Evolutionary conservation across 2,888 invertebrate species (phyloP), one percentile per base, ranked within the genome.

Genomic region (Merodon equestris): DNA sequence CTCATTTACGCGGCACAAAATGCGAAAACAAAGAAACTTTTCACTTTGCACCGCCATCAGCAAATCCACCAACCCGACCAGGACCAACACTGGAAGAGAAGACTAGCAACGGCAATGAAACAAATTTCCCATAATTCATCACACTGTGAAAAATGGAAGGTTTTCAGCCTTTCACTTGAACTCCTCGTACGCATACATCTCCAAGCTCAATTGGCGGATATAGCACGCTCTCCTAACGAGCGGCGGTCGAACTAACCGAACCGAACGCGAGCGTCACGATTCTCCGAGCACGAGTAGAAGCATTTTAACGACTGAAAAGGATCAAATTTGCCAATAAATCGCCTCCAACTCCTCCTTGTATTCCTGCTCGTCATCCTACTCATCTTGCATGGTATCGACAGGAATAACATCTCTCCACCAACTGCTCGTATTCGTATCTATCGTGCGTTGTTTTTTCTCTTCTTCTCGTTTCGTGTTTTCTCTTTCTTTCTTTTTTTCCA

Each of bases 311-410:
- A 79, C 74, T 79, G 68, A 64, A 79, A 79, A 74, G 79, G 79
- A 73, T 79, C 79, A 73, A 74, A 74, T 79, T 79, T 54, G 15
- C 68, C 64, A 64, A 79, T 79, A 79, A 79, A 79, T 79, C 74
- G 68, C 50, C 40, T 44, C 42, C 50, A 64, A 57, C 64, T 68
- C 63, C 54, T 4, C 27, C 3, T 27, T 27, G 27, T 27, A 7
- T 27, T 4, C 27, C 27, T 27, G 27, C 7, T 27, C 27, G 27
- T 27, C 27, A 27, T 27, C 7, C 27, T 2, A 2, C 27, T 27
- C 27, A 27, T 27, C 2, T 27, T 7, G 27, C 61, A 63, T 51
- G 61, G 56, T 57, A 68, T 72, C 57, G 63, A 57, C 61, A 67
- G 61, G 48, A 27, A 7, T 27, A 27, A 27, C 27, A 27, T 27